Evolutionary conservation across 2,113 vertebrate species (phyloP).

Genomic region (Picathartes gymnocephalus): DNA sequence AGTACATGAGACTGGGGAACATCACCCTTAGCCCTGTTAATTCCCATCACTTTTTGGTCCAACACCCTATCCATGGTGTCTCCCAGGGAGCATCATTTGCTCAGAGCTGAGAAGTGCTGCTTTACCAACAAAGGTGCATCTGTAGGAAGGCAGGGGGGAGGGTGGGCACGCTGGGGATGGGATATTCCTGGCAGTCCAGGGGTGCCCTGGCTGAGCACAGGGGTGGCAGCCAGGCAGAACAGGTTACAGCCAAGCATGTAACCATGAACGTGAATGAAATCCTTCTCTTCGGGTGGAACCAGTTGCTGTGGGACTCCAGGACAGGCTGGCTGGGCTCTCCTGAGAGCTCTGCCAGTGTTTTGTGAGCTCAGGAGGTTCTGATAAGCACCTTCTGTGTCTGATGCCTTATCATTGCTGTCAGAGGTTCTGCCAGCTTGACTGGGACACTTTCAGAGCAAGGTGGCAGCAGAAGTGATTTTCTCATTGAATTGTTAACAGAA

Average conservation of each 20-base stretch:
- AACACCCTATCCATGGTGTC: rapidly evolving
- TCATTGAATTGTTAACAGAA: neutral
- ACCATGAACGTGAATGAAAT: neutral
- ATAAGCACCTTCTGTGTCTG: rapidly evolving
- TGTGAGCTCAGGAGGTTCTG: neutral
- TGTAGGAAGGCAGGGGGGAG: neutral
- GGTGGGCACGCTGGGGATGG: neutral
- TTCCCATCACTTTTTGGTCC: neutral
- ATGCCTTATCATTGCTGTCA: neutral
- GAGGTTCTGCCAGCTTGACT: neutral
- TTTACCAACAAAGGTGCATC: neutral
- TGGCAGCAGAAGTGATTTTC: neutral
- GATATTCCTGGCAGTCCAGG: neutral
- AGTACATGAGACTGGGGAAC: rapidly evolving
- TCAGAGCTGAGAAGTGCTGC: neutral
- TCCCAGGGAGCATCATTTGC: neutral
- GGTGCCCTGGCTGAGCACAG: rapidly evolving
- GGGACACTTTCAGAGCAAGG: neutral
- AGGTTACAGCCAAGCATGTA: neutral
- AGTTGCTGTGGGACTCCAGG: neutral
- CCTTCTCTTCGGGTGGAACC: neutral
- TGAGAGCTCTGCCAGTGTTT: neutral
- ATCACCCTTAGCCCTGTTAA: neutral
- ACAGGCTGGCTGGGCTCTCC: neutral
- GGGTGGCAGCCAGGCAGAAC: neutral